A percentile compares a stretch with the other conserved stretches of the same genome.
phyloP scores from a whole-genome alignment of 2,113 vertebrate genomes.

The Ia io region DNA sequence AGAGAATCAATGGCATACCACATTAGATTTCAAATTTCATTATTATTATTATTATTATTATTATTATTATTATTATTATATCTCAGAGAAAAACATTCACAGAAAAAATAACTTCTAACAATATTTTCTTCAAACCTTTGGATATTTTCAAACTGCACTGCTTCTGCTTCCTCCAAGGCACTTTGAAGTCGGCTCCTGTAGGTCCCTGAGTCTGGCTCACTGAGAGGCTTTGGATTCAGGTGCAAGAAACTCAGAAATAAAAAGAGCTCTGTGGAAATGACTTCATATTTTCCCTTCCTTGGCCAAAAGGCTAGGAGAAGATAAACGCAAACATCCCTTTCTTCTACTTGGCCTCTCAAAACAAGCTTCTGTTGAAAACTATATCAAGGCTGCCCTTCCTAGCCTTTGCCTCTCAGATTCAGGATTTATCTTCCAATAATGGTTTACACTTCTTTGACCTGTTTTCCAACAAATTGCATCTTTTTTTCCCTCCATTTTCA shows the following conservation, averaged over 20 bases:
- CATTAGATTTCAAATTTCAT: not conserved
- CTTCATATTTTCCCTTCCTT: slow-evolving; percentile 61
- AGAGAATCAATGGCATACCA: not conserved
- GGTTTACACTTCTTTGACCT: slow-evolving; percentile 71
- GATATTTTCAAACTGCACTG: not conserved
- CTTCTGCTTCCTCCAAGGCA: not conserved
- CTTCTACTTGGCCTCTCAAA: slow-evolving; percentile 57
- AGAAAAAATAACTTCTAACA: not conserved
- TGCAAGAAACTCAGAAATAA: slow-evolving; percentile 66
- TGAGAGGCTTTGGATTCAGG: slow-evolving; percentile 34
- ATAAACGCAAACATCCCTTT: slow-evolving; percentile 39
- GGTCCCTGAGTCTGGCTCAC: not conserved
- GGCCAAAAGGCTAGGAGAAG: slow-evolving; percentile 34
- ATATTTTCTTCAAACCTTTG: not conserved
- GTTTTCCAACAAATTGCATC: slow-evolving; percentile 65
- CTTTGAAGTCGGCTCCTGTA: not conserved
- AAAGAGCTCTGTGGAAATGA: slow-evolving; percentile 59
- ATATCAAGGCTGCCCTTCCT: slow-evolving; percentile 58
- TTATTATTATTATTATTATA: not conserved
- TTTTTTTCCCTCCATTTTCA: slow-evolving; percentile 71
- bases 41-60: not conserved
- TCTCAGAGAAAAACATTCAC: not conserved
- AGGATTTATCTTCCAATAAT: slow-evolving; percentile 56
- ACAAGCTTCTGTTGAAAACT: slow-evolving; percentile 68
- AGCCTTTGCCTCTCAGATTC: slow-evolving; percentile 68